These are phyloP conservation scores for Trichogramma evanescens DNA, from an alignment of 2,888 invertebrate genomes.

Conservation along the genomic window DNA sequence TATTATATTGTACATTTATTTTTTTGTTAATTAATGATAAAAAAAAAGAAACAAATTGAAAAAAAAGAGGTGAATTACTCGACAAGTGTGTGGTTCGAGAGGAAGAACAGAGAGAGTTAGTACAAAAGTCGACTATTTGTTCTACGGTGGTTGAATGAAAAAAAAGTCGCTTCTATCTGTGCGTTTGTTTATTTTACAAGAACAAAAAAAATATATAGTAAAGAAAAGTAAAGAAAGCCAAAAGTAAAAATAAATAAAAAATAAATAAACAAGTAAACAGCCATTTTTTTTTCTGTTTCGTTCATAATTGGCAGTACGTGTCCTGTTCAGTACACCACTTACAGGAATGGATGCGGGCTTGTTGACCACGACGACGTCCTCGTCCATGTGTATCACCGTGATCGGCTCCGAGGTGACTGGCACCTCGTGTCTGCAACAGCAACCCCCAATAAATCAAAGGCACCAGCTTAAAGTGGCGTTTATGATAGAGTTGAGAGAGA, in stretches of 20 bases:
- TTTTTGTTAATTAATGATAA: too few species aligned
- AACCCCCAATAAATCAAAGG: constrained; percentile 38
- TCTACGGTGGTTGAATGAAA: neutral
- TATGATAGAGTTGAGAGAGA: constrained; percentile 3
- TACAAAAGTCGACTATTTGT: too few species aligned
- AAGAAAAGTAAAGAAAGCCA: constrained; percentile 6
- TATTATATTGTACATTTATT: too few species aligned
- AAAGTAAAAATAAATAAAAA: neutral
- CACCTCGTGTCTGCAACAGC: constrained; percentile 91
- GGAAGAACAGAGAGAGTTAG: too few species aligned
- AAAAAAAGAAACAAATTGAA: too few species aligned
- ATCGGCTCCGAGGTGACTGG: constrained; percentile 95
- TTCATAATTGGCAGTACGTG: constrained; percentile 44
- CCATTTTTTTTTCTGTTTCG: neutral
- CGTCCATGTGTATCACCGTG: constrained; percentile 95
- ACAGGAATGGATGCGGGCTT: constrained; percentile 99
- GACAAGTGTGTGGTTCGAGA: too few species aligned
- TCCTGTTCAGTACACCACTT: constrained; percentile 72
- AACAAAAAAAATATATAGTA: neutral
- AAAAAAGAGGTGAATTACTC: too few species aligned
- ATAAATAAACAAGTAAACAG: constrained; percentile 20
- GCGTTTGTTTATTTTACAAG: neutral
- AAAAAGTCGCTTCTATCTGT: neutral
- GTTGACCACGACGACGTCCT: constrained; percentile 98
- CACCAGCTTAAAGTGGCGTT: constrained; percentile 49